A percentile compares a stretch with the other conserved stretches of the same genome.
phyloP scores from a whole-genome alignment of 2,113 vertebrate genomes.

The Eleginops maclovinus region DNA sequence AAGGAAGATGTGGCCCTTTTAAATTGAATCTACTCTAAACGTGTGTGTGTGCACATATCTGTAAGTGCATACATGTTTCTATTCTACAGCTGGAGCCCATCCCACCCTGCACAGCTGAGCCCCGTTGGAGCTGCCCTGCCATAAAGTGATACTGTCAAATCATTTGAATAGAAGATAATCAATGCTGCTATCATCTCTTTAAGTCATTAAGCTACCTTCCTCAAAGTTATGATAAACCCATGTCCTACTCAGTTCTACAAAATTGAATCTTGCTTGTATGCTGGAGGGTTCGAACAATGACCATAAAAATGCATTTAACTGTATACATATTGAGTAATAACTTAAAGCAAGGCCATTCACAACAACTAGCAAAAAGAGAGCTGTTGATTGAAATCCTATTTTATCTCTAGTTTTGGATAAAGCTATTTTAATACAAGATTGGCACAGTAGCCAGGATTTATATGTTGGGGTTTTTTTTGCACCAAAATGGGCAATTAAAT shows the following conservation, averaged over 20 bases:
- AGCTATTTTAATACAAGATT: neutral
- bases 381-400: neutral
- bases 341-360: neutral
- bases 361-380: neutral
- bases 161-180: constrained; percentile 77
- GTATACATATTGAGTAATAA: neutral
- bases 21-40: constrained; percentile 81
- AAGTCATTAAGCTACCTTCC: constrained; percentile 60
- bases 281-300: neutral
- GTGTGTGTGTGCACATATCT: constrained; percentile 51
- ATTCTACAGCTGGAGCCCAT: constrained; percentile 71
- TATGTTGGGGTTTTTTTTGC: no score
- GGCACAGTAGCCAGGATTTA: neutral
- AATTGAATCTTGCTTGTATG: constrained; percentile 5
- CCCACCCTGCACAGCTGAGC: constrained; percentile 68
- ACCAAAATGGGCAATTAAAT: neutral
- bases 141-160: constrained; percentile 82
- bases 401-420: neutral
- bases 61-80: constrained; percentile 57
- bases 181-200: constrained; percentile 78
- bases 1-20: constrained; percentile 73
- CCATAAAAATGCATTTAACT: neutral
- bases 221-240: constrained; percentile 59
- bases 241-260: constrained; percentile 51
- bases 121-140: constrained; percentile 57